Evolutionary conservation across 2,113 vertebrate species (phyloP).

Genomic region (Eptesicus fuscus): DNA sequence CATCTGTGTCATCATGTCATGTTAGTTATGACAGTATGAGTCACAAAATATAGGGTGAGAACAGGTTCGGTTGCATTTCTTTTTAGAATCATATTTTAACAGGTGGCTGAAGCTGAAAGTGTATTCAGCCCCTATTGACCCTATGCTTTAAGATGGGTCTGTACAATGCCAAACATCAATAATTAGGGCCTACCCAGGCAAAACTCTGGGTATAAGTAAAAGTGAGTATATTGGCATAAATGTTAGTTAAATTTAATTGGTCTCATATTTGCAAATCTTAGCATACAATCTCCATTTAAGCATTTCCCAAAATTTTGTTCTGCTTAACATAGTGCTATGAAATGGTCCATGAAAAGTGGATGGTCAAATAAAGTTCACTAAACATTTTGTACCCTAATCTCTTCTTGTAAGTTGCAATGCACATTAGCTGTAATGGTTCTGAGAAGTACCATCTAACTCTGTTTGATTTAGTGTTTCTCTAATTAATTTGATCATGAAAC

Average conservation of each 20-base stretch:
- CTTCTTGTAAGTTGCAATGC: not conserved
- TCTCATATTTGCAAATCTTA: not conserved
- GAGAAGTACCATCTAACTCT: not conserved
- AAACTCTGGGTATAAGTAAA: not conserved
- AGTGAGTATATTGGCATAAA: not conserved
- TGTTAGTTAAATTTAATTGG: not conserved
- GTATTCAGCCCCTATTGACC: too few species aligned
- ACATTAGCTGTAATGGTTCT: not conserved
- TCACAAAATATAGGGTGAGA: not conserved
- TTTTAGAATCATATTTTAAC: not conserved
- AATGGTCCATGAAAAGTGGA: not conserved
- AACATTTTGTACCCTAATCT: not conserved
- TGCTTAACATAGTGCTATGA: not conserved
- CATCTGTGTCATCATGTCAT: not conserved
- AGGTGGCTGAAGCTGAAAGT: not conserved
- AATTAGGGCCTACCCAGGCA: not conserved
- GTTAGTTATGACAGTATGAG: not conserved
- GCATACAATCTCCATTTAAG: not conserved
- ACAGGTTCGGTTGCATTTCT: not conserved
- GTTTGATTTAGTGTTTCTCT: not conserved
- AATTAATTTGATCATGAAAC: not conserved
- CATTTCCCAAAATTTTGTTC: not conserved
- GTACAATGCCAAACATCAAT: not conserved
- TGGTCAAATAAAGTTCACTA: not conserved
- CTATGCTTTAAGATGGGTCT: not conserved